Percentiles rank a stretch among this genome's conserved stretches.
Evolutionary conservation across 2,797 vertebrate genomes (phyloP).

Genomic region (Lepus oiostolus): DNA sequence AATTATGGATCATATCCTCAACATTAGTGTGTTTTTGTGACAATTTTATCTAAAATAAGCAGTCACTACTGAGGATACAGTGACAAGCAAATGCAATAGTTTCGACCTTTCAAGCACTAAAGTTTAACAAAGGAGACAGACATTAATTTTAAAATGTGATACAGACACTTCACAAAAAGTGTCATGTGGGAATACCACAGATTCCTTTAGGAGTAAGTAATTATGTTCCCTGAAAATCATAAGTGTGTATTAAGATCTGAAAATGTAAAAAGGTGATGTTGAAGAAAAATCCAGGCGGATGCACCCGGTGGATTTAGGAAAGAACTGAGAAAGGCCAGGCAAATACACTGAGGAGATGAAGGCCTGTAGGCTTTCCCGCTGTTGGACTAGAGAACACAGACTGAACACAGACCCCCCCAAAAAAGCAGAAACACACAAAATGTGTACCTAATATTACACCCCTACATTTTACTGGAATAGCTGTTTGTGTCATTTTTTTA

Average conservation of each 20-base stretch:
- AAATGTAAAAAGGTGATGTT: not conserved
- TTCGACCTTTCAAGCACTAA: not conserved
- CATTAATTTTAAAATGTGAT: not conserved
- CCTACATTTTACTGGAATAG: not conserved
- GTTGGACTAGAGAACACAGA: rapidly evolving
- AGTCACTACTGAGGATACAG: not conserved
- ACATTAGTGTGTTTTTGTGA: not conserved
- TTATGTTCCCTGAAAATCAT: not conserved
- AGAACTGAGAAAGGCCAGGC: not conserved
- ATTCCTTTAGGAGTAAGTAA: not conserved
- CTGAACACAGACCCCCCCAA: not conserved
- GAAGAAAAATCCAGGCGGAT: not conserved
- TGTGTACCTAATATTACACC: not conserved
- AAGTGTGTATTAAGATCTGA: not conserved
- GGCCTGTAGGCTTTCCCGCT: rapidly evolving
- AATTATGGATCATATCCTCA: not conserved
- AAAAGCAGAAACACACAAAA: not conserved
- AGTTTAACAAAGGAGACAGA: not conserved
- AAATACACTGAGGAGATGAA: rapidly evolving
- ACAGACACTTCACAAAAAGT: not conserved
- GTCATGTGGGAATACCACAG: not conserved
- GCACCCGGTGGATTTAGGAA: rapidly evolving
- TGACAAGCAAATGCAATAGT: not conserved
- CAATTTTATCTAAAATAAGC: not conserved
- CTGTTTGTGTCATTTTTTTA: too few species aligned